phyloP scores from a whole-genome alignment of 2,113 vertebrate genomes.

The Lepisosteus osseus region DNA sequence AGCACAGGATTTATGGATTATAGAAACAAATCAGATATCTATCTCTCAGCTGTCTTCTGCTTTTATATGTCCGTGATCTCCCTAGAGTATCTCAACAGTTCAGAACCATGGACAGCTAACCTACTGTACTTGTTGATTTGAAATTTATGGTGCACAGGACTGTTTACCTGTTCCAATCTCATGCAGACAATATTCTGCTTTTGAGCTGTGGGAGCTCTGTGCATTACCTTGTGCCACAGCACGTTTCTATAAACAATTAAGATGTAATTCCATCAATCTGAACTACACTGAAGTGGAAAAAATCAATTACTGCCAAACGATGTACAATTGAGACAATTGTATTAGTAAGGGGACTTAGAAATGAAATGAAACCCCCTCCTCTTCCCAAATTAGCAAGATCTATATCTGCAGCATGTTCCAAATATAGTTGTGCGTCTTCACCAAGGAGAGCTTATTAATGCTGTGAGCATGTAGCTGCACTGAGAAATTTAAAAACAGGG shows the following conservation, averaged over 20 bases:
- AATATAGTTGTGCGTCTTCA: neutral
- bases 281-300: slow-evolving; percentile 37
- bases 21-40: no score
- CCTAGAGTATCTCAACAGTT: no score
- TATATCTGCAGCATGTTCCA: neutral
- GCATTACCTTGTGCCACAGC: neutral
- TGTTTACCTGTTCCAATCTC: no score
- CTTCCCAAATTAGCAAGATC: neutral
- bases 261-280: slow-evolving; percentile 34
- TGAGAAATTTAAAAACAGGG: no score
- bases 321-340: slow-evolving; percentile 38
- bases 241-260: slow-evolving; percentile 15
- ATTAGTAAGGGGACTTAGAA: slow-evolving; percentile 32
- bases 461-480: neutral
- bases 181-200: no score
- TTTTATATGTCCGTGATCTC: no score
- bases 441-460: neutral
- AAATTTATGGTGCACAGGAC: no score
- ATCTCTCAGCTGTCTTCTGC: no score
- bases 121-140: no score
- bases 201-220: no score
- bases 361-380: neutral
- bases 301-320: slow-evolving; percentile 47
- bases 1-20: no score
- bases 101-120: no score